A percentile compares a stretch with the other conserved stretches of the same genome.
These are phyloP conservation scores for Camelus bactrianus DNA, from an alignment of 2,113 vertebrate genomes.

Conservation along the genomic window DNA sequence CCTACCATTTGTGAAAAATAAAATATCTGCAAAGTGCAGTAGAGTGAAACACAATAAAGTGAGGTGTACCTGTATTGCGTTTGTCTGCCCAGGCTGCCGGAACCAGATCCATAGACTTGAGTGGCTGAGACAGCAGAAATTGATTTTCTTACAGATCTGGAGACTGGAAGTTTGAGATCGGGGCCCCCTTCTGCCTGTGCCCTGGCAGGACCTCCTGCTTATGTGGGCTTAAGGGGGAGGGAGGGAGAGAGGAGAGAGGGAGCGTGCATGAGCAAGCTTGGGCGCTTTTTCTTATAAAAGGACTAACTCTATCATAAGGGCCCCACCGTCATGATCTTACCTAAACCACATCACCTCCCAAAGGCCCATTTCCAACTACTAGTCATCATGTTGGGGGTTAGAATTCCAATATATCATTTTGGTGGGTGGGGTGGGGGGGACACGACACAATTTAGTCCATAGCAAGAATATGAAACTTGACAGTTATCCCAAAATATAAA, in stretches of 20 bases:
- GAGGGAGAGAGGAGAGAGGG: too few species aligned
- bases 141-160: not conserved
- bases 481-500: constrained; percentile 10
- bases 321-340: not conserved
- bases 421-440: too few species aligned
- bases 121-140: not conserved
- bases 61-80: not conserved
- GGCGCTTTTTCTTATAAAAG: not conserved
- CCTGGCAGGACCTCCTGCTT: not conserved
- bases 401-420: not conserved
- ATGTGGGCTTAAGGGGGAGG: not conserved
- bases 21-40: not conserved
- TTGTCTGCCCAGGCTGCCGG: not conserved
- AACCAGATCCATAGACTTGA: not conserved
- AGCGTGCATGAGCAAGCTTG: too few species aligned
- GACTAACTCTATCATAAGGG: not conserved
- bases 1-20: not conserved
- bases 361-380: not conserved
- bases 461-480: not conserved
- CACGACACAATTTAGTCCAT: not conserved
- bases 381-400: not conserved
- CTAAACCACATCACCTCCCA: not conserved
- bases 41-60: not conserved
- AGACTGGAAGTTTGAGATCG: not conserved
- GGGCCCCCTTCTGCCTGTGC: not conserved